Conservation (phyloP, 2,888 invertebrate species). For the Loripinus fragilis region DNA sequence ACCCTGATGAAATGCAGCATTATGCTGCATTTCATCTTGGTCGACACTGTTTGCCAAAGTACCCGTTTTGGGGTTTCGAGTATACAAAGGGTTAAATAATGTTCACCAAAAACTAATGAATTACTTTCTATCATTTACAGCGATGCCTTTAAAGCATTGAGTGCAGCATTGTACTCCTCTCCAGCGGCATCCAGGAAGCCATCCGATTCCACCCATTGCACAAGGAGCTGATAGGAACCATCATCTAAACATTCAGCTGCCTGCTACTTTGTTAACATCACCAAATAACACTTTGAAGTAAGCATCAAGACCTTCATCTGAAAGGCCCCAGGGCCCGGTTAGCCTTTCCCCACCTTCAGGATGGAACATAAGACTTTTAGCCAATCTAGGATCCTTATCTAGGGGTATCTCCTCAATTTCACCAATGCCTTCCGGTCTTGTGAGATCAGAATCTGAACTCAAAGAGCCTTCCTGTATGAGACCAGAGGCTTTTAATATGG, state of each 20-base stretch:
- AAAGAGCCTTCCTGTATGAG: not conserved
- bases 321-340: not conserved
- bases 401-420: not conserved
- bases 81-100: no score
- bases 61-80: no score
- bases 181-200: not conserved
- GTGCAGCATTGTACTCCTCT: not conserved
- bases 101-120: no score
- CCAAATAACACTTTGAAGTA: not conserved
- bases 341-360: not conserved
- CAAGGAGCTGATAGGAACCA: not conserved
- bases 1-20: no score
- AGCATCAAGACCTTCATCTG: slow-evolving; percentile 3
- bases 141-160: not conserved
- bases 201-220: not conserved
- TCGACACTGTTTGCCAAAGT: no score
- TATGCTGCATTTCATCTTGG: no score
- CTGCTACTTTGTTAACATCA: not conserved
- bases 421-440: not conserved
- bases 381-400: not conserved
- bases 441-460: not conserved
- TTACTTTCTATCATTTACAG: not conserved
- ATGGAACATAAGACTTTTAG: not conserved
- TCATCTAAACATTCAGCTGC: not conserved
- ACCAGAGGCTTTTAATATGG: not conserved